Evolutionary conservation across 2,888 invertebrate species (phyloP), one percentile per base, ranked within the genome.

Genomic region (Patella caerulea): DNA sequence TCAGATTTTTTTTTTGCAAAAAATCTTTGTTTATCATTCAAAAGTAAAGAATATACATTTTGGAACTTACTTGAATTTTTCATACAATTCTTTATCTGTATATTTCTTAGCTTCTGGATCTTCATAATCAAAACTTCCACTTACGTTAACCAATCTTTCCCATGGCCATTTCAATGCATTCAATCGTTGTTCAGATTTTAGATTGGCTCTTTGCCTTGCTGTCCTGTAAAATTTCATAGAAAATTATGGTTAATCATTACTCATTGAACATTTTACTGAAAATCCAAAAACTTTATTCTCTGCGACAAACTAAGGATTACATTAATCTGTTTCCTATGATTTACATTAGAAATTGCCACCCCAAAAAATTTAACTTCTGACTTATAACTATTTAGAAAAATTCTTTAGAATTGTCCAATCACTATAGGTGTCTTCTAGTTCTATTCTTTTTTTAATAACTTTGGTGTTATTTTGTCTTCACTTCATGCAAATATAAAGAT

Each of bases 141-240:
- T 86, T 1, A 87, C 85, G 73, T 90, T 89, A 29, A 88, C 87
- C 34, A 90, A 82, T 73, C 88, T 81, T 77, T 92, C 91, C 92
- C 92, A 92, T 1, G 92, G 91, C 91, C 91, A 91, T 74, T 90
- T 90, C 59, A 90, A 83, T 19, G 86, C 85, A 73, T 88, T 84
- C 65, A 87, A 76, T 15, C 90, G 79, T 77, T 89, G 86, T 54
- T 92, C 91, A 9, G 89, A 85, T 71, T 79, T 79, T 72, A 83
- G 78, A 81, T 90, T 90, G 9, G 91, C 83, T 5, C 84, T 76
- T 71, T 90, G 88, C 78, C 91, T 91, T 17, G 89, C 83, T 73
- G 83, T 81, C 72, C 85, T 86, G 78, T 12, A 77, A 65, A n/a
- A 55, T 54, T 15, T 75, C 52, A 56, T 52, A 24, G 34, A 53